Base-by-base conservation (phyloP, 2,797 vertebrate species). In the Onychomys leucogaster region DNA sequence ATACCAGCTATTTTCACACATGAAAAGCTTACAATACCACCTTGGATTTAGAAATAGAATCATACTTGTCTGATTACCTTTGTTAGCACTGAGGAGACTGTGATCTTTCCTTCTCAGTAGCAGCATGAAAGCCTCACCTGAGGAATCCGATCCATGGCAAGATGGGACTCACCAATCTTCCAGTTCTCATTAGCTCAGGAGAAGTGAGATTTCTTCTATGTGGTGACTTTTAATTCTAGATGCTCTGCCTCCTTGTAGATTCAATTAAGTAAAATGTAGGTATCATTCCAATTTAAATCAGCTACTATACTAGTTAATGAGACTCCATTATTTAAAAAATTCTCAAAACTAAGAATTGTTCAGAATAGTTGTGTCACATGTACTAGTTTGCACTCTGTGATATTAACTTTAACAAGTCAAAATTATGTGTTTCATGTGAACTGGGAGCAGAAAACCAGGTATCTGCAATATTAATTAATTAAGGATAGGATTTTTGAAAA, bases 251-350 rank as follows among this genome's bases (percentile, higher is more conserved):
- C 80, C 29, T 73, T 87, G 17, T 84, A 55, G 80, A 87, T 94
- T 25, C 83, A 96, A 67, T 96, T 93, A 95, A 2, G 46, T n/a
- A 83, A 76, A 0, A 29, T 78, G 9, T 52, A 78, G 76, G 59
- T 86, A 43, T 63, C 83, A 88, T 89, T 86, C 14, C 2, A 93
- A 85, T 89, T 83, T 52, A 89, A 49, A 65, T 85, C 27, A 90
- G 32, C 63, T 69, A 10, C 76, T 93, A 94, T 96, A 73, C 59
- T 94, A 93, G 43, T 46, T 93, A 94, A 96, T 87, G 95, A 82
- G 69, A 67, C 55, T 89, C 65, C 41, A 29, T 9, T 88, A 82
- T 69, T 46, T 95, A 37, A 85, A 82, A 92, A 29, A 83, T 89
- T 6, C 27, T 76, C 78, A 41, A 91, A 89, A 41, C 37, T 57